Evolutionary conservation across 2,113 vertebrate species (phyloP).

Genomic region (Clarias macrocephalus): DNA sequence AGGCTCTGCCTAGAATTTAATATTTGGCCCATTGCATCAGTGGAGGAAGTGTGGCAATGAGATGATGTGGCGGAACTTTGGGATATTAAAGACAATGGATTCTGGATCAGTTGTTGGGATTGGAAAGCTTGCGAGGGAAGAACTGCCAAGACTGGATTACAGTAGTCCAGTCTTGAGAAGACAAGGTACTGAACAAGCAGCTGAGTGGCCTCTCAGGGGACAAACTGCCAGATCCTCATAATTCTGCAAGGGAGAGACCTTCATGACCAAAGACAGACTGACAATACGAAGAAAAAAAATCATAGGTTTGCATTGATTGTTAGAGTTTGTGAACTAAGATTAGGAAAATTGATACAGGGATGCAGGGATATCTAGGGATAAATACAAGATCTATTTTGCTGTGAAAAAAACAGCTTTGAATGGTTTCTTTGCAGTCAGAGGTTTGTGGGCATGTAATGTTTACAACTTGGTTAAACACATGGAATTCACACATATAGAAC

Average conservation of each 20-base stretch:
- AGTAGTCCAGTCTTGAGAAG: too few relatives aligned
- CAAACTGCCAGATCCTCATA: not conserved
- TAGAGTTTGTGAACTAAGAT: not conserved
- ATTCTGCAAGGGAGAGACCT: not conserved
- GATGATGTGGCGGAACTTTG: not conserved
- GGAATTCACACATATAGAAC: slow-evolving; percentile 31
- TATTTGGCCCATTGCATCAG: not conserved
- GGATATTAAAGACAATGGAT: not conserved
- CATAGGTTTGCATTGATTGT: not conserved
- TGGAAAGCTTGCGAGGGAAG: not conserved
- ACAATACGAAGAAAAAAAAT: not conserved
- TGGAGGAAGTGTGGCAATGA: not conserved
- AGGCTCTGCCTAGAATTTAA: not conserved
- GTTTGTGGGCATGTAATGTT: slow-evolving; percentile 57
- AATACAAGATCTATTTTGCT: not conserved
- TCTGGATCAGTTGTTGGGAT: not conserved
- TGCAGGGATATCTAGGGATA: not conserved
- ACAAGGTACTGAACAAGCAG: not conserved
- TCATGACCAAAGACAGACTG: not conserved
- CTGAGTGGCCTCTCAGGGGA: not conserved
- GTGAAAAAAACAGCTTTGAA: slow-evolving; percentile 41
- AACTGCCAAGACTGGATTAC: not conserved
- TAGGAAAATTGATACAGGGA: not conserved
- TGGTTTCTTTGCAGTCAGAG: slow-evolving; percentile 53
- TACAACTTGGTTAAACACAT: slow-evolving; percentile 54